A percentile compares a stretch with the other conserved stretches of the same genome.
phyloP scores from a whole-genome alignment of 2,113 vertebrate genomes.

The Urocynchramus pylzowi region DNA sequence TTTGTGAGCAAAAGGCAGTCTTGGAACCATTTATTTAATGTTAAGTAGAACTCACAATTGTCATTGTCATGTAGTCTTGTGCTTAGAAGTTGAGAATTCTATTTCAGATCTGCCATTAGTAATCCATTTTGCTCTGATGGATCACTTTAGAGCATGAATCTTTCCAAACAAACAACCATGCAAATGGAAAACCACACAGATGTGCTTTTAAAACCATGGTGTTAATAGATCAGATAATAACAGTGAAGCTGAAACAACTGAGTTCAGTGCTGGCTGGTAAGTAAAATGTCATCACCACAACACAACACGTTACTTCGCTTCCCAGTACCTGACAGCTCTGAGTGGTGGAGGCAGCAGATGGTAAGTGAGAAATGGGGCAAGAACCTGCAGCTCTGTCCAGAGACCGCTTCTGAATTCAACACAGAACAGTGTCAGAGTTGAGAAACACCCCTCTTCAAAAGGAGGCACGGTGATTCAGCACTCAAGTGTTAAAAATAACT shows the following conservation, averaged over 20 bases:
- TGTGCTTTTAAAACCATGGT: background rate
- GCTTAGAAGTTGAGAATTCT: background rate
- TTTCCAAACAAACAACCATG: background rate
- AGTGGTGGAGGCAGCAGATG: constrained; percentile 11
- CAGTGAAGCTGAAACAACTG: background rate
- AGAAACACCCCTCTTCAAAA: constrained; percentile 1
- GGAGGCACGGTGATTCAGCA: background rate
- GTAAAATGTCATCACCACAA: background rate
- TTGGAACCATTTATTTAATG: background rate
- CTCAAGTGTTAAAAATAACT: background rate
- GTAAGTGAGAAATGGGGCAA: background rate
- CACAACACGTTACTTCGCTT: background rate
- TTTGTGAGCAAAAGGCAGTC: background rate
- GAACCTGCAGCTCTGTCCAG: constrained; percentile 19
- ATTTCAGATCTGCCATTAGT: background rate
- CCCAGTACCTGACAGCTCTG: constrained; percentile 43
- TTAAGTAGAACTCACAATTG: background rate
- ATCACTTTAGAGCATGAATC: background rate
- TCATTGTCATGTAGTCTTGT: background rate
- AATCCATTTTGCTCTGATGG: background rate
- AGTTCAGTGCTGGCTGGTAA: background rate
- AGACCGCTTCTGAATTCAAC: constrained; percentile 53
- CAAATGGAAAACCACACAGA: background rate
- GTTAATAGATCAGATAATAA: background rate
- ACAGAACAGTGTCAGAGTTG: constrained; percentile 12